These are phyloP conservation scores for Thrips palmi DNA, from an alignment of 1,140 invertebrate genomes.

Conservation along the genomic window DNA sequence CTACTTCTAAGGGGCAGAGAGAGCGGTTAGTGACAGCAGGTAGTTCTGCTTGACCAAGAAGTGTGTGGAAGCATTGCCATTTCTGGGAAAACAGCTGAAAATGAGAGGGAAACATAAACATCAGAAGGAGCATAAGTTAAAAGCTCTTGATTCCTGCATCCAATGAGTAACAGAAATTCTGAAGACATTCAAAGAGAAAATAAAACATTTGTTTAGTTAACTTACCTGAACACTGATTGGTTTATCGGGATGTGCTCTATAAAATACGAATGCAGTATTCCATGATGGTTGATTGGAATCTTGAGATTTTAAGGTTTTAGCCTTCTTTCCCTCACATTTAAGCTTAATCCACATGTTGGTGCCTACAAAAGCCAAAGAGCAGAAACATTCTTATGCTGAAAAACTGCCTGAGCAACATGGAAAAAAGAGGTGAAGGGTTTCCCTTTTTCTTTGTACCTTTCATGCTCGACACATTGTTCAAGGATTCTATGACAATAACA, in stretches of 20 bases:
- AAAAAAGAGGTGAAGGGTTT: neutral
- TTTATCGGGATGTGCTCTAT: slow-evolving; percentile 25
- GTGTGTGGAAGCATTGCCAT: slow-evolving; percentile 12
- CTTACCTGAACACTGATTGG: slow-evolving; percentile 24
- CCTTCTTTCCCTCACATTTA: slow-evolving; percentile 30
- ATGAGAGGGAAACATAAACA: neutral
- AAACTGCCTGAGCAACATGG: neutral
- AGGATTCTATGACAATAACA: neutral
- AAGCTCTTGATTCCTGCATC: too few relatives aligned
- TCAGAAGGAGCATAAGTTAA: too few relatives aligned
- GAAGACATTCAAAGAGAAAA: neutral
- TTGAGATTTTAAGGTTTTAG: slow-evolving; percentile 23
- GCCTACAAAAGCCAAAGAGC: slow-evolving; percentile 16
- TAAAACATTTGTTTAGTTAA: too few relatives aligned
- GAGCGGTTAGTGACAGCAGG: slow-evolving; percentile 16
- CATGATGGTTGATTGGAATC: slow-evolving; percentile 31
- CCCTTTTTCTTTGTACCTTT: neutral
- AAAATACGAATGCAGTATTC: slow-evolving; percentile 31
- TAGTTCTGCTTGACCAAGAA: slow-evolving; percentile 16
- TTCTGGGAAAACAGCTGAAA: slow-evolving; percentile 16
- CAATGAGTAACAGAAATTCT: slow-evolving; percentile 2
- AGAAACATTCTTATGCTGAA: neutral
- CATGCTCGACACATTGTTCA: neutral
- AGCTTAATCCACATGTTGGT: slow-evolving; percentile 35
- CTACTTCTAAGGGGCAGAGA: slow-evolving; percentile 12